phyloP scores from a whole-genome alignment of 2,888 invertebrate species.

The Rhopalosiphum nymphaeae region DNA sequence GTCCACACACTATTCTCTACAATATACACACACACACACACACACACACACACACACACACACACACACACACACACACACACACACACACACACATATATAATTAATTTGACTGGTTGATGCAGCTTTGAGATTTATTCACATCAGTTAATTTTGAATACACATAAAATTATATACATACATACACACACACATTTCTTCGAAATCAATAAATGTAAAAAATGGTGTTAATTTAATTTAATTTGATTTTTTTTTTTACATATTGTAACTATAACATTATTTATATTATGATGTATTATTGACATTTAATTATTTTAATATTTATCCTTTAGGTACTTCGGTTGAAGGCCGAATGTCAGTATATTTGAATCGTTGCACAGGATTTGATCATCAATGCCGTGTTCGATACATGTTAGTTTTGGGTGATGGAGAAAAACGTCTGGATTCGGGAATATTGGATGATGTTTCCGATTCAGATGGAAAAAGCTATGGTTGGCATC shows the following conservation, averaged over 20 bases:
- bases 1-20: too few relatives aligned
- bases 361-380: constrained; percentile 81
- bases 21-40: too few relatives aligned
- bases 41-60: too few relatives aligned
- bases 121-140: background rate
- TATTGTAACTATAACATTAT: background rate
- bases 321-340: constrained; percentile 34
- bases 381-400: constrained; percentile 84
- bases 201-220: too few relatives aligned
- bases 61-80: too few relatives aligned
- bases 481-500: constrained; percentile 79
- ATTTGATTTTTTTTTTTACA: too few relatives aligned
- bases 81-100: too few relatives aligned
- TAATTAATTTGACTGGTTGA: background rate
- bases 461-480: constrained; percentile 81
- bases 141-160: background rate
- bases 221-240: too few relatives aligned
- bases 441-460: constrained; percentile 80
- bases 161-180: background rate
- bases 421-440: constrained; percentile 78
- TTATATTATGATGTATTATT: background rate
- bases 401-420: constrained; percentile 80
- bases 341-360: constrained; percentile 73
- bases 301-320: background rate
- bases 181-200: background rate